Base-by-base conservation (phyloP, 1,140 invertebrate genomes). In the Drosophila willistoni region DNA sequence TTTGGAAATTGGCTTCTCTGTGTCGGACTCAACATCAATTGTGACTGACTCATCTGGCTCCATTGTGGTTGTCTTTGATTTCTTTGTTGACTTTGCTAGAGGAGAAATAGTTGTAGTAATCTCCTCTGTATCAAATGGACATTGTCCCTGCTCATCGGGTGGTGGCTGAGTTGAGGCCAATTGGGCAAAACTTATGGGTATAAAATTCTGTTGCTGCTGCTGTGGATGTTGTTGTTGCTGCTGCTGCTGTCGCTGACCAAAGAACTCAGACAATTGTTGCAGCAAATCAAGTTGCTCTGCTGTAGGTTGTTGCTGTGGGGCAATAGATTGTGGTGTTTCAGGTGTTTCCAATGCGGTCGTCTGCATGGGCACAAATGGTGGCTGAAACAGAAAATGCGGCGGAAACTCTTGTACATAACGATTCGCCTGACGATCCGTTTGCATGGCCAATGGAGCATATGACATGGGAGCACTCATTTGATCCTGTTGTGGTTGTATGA, bases 211-310 rank as follows among this genome's bases (percentile, higher is more conserved):
- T 4, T 29, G 0, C 29, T 29, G 29, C 6, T 29, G 25, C 5
- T 39, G 13, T n/a, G 60, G 65, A 25, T 17, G 29, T 7, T 29
- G 29, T 7, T 65, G 66, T 1, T 44, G 55, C 7, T 64, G 79
- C 5, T 39, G 13, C 14, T 64, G 63, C 12, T 65, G 77, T 0
- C 56, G 44, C 3, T 65, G 68, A 0, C 62, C 51, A 12, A 85
- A 74, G 2, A 60, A 69, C 1, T 78, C 68, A 9, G 73, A 64
- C 19, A 85, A 54, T 39, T 86, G 78, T 22, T 79, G 75, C 44
- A 85, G 54, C 64, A 87, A 7, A 55, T 73, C 61, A 60, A 87
- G 29, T 39, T 76, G 73, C 29, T 75, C 72, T 12, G 36, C 13
- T 0, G 61, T 55, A 2, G 71, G 64, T n/a, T 34, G 36, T 3